phyloP scores from a whole-genome alignment of 2,797 vertebrate species.

The Lophius americanus region DNA sequence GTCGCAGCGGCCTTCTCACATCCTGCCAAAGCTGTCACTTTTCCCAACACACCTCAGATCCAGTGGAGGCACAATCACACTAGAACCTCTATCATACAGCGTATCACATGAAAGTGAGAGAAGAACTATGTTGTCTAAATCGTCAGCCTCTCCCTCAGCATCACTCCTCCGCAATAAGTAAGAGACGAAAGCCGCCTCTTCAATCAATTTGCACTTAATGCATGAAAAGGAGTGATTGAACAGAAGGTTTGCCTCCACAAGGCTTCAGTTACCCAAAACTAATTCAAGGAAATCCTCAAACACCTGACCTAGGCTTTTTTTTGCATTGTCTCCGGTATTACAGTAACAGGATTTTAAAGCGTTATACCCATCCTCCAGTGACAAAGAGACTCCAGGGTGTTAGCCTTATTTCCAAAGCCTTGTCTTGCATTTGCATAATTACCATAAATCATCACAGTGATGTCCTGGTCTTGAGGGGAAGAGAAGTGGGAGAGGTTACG shows the following conservation, averaged over 20 bases:
- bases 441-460: constrained; percentile 72
- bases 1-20: constrained; percentile 43
- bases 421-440: constrained; percentile 77
- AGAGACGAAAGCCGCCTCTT: constrained; percentile 37
- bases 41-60: constrained; percentile 19
- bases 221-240: constrained; percentile 58
- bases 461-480: constrained; percentile 53
- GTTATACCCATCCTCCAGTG: constrained; percentile 57
- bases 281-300: constrained; percentile 69
- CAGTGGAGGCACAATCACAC: constrained; percentile 30
- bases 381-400: constrained; percentile 56
- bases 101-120: constrained; percentile 42
- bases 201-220: constrained; percentile 61
- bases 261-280: constrained; percentile 57
- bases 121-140: constrained; percentile 50
- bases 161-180: constrained; percentile 33
- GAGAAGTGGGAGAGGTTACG: constrained; percentile 20
- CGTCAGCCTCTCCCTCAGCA: constrained; percentile 30
- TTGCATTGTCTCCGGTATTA: constrained; percentile 65
- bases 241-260: constrained; percentile 30
- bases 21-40: constrained; percentile 52
- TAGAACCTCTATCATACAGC: constrained; percentile 17
- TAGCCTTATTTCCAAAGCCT: constrained; percentile 76
- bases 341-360: constrained; percentile 70
- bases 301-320: constrained; percentile 58